Base-by-base conservation (phyloP, 2,797 vertebrate genomes). In the Spondyliosoma cantharus region DNA sequence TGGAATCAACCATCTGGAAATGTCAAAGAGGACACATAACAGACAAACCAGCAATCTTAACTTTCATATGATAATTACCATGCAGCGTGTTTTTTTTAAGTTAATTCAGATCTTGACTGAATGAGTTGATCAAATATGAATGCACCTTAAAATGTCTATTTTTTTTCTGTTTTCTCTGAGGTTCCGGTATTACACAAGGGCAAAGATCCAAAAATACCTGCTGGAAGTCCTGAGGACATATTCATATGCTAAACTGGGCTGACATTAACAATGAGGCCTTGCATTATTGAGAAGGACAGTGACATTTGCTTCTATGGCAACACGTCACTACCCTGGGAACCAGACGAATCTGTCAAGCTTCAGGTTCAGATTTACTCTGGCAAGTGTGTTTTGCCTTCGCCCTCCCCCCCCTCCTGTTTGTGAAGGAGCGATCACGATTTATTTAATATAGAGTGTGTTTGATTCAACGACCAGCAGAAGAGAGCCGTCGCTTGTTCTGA, bases 1-100 rank as follows among this genome's bases (percentile, higher is more conserved):
- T 68, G 52, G 75, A 77, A 63, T 65, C 68, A 85, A 53, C 78
- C 71, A 72, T 76, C 59, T 85, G 82, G 75, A 86, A 86, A 86
- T 56, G 78, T 77, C 78, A 86, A 16, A 43, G 42, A 71, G 67
- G 60, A 71, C 63, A 45, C 27, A 50, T 43, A 37, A 76, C 20
- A 3, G 43, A 32, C 64, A 29, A 37, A 49, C 9, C 53, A 61
- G 45, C 53, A 78, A 63, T 49, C 57, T 53, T 29, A 48, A 50
- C 5, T 16, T 58, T 3, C 25, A 57, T 45, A 60, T 54, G 13
- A 64, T 54, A 65, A 74, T 68, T 11, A 54, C 1, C 53, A 11
- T 12, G 20, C 6, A 56, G 62, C 20, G 25, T 20, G 19, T 42
- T 53, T 29, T 20, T 5, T 2, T 37, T 11, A 8, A 19, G 17